Evolutionary conservation across 1,140 invertebrate species (phyloP).

Genomic region (Metaphire vulgaris): DNA sequence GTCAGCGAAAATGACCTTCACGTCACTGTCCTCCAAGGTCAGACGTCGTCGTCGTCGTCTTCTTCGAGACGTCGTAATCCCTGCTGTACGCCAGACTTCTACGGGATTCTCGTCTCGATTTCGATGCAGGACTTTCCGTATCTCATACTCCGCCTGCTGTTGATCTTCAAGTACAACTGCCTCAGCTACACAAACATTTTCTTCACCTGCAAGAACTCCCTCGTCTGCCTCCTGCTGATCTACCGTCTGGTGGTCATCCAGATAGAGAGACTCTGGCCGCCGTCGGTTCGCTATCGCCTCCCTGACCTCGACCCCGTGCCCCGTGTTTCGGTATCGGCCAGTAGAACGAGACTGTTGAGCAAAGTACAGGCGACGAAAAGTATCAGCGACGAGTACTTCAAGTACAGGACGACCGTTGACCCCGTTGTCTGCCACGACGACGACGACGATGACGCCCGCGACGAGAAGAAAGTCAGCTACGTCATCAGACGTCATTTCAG

Average conservation of each 20-base stretch:
- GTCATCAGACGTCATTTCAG: slow-evolving; percentile 15
- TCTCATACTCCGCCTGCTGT: slow-evolving; percentile 47
- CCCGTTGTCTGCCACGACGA: neutral
- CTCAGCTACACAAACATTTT: slow-evolving; percentile 87
- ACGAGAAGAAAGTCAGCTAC: slow-evolving; percentile 12
- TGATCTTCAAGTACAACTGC: slow-evolving; percentile 74
- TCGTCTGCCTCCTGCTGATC: slow-evolving; percentile 76
- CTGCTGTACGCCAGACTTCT: slow-evolving; percentile 32
- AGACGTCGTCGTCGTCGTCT: too few relatives aligned
- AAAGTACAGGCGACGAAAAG: neutral
- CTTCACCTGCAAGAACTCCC: slow-evolving; percentile 80
- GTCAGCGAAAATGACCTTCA: slow-evolving; percentile 33
- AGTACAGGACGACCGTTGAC: slow-evolving; percentile 17
- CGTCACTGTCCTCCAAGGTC: slow-evolving; percentile 22
- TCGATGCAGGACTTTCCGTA: slow-evolving; percentile 32
- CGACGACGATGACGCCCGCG: neutral
- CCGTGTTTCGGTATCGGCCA: neutral
- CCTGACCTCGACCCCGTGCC: too few relatives aligned
- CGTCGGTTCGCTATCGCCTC: slow-evolving; percentile 36
- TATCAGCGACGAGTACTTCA: slow-evolving; percentile 17
- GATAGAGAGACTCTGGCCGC: slow-evolving; percentile 50
- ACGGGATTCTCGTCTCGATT: slow-evolving; percentile 32
- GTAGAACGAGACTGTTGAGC: neutral
- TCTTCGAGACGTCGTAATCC: slow-evolving; percentile 12
- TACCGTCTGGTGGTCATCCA: slow-evolving; percentile 78